Percentiles rank a stretch among this genome's conserved stretches.
Evolutionary conservation across 2,888 invertebrate genomes (phyloP).

Genomic region (Papilio demoleus): DNA sequence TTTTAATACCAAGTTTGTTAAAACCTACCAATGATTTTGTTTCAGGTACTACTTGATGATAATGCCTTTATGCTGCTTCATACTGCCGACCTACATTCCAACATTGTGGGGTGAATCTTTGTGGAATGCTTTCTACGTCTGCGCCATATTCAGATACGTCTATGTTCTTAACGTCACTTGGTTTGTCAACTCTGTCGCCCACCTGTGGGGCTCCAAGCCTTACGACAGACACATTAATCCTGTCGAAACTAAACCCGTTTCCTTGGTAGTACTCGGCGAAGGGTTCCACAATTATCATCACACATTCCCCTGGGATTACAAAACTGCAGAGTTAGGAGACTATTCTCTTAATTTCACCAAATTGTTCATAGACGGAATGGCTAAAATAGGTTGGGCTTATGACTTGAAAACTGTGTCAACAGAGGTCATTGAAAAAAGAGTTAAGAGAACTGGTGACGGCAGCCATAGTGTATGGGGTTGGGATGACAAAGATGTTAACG

Average conservation of each 20-base stretch:
- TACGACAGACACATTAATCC: slow-evolving; percentile 90
- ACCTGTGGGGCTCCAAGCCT: slow-evolving; percentile 88
- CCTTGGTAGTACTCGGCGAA: slow-evolving; percentile 87
- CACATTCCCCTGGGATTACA: slow-evolving; percentile 93
- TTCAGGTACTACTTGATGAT: slow-evolving; percentile 88
- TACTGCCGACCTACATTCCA: slow-evolving; percentile 89
- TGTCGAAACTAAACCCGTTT: slow-evolving; percentile 86
- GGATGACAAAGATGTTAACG: slow-evolving; percentile 76
- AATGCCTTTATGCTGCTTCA: slow-evolving; percentile 89
- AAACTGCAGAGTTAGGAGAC: slow-evolving; percentile 89
- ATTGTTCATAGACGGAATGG: slow-evolving; percentile 90
- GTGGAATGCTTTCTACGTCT: slow-evolving; percentile 86
- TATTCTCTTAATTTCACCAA: slow-evolving; percentile 89
- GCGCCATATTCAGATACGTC: slow-evolving; percentile 89
- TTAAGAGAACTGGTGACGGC: slow-evolving; percentile 89
- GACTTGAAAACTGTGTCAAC: slow-evolving; percentile 91
- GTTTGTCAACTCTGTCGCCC: slow-evolving; percentile 95
- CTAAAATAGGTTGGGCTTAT: slow-evolving; percentile 93
- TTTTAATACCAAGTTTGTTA: too few species aligned
- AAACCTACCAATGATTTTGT: slow-evolving; percentile 43
- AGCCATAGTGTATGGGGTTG: slow-evolving; percentile 89
- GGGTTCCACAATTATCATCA: slow-evolving; percentile 96
- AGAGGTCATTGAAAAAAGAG: slow-evolving; percentile 87
- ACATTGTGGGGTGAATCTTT: slow-evolving; percentile 90
- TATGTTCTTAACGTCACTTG: slow-evolving; percentile 93